Conservation (phyloP, 2,888 invertebrate genomes). For the Ectemnius cavifrons region DNA sequence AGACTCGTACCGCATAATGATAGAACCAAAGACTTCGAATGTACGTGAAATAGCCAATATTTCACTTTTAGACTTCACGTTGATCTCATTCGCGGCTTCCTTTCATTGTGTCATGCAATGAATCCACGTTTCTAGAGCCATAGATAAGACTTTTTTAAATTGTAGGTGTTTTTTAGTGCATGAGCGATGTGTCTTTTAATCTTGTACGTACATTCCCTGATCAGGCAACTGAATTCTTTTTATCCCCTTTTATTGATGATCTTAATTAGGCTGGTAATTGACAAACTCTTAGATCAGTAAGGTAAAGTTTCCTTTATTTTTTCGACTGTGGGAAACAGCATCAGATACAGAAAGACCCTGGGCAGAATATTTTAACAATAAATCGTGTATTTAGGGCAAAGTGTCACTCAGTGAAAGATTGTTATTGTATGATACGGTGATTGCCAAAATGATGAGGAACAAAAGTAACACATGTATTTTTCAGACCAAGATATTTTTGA, state of each 20-base stretch:
- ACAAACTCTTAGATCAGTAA: conserved; percentile 28
- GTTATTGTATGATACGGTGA: conserved; percentile 65
- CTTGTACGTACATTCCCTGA: conserved; percentile 3
- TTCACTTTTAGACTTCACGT: conserved; percentile 47
- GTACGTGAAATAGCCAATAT: conserved; percentile 67
- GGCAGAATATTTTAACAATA: conserved; percentile 46
- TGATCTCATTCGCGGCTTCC: neutral
- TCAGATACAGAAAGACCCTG: conserved; percentile 26
- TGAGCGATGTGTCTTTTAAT: neutral
- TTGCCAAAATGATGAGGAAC: conserved; percentile 63
- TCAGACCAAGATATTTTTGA: conserved; percentile 75
- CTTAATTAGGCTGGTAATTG: conserved; percentile 4
- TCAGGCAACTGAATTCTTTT: neutral
- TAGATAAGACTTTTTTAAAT: too few species aligned
- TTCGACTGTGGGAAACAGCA: conserved; percentile 15
- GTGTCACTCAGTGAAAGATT: conserved; percentile 61
- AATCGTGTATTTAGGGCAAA: conserved; percentile 43
- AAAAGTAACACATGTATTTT: conserved; percentile 74
- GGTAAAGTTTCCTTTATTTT: conserved; percentile 20
- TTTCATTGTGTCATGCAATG: neutral
- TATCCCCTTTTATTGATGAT: neutral
- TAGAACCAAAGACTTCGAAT: conserved; percentile 72
- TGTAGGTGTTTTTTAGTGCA: neutral
- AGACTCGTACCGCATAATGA: conserved; percentile 57
- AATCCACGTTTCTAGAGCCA: neutral